Evolutionary conservation across 2,888 invertebrate genomes (phyloP).

Genomic region (Pardosa pseudoannulata): DNA sequence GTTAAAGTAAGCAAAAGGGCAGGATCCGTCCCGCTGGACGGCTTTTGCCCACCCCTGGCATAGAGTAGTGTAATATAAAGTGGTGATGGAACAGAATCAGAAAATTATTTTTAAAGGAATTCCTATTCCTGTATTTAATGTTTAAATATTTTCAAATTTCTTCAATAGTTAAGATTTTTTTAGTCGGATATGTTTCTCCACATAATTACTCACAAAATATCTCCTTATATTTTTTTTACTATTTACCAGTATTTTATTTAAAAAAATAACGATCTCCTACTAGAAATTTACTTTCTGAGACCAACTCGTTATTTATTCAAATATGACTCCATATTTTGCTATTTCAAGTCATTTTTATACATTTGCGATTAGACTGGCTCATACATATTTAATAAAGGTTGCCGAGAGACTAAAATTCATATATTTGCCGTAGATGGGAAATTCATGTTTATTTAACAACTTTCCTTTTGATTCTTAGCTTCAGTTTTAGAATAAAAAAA

Average conservation of each 20-base stretch:
- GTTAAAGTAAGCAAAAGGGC: too few species aligned
- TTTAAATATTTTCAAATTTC: too few species aligned
- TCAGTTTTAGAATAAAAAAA: neutral
- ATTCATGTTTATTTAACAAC: neutral
- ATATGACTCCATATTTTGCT: neutral
- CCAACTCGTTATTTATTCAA: neutral
- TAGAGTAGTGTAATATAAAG: too few species aligned
- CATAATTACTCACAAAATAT: too few species aligned
- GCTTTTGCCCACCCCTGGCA: too few species aligned
- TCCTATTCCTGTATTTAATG: too few species aligned
- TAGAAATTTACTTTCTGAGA: neutral
- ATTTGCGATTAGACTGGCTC: neutral
- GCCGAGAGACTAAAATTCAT: neutral
- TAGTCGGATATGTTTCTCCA: too few species aligned
- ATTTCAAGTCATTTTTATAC: neutral
- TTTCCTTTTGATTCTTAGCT: neutral
- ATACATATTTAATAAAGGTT: neutral
- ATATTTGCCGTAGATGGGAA: neutral
- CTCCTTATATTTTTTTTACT: too few species aligned
- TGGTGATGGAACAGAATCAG: too few species aligned
- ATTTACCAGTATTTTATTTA: neutral
- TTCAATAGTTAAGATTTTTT: too few species aligned
- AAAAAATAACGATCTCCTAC: neutral
- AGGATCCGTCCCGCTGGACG: too few species aligned
- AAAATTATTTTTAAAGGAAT: too few species aligned